Conservation (phyloP, 2,888 invertebrate species). For the Cosmia trapezina region DNA sequence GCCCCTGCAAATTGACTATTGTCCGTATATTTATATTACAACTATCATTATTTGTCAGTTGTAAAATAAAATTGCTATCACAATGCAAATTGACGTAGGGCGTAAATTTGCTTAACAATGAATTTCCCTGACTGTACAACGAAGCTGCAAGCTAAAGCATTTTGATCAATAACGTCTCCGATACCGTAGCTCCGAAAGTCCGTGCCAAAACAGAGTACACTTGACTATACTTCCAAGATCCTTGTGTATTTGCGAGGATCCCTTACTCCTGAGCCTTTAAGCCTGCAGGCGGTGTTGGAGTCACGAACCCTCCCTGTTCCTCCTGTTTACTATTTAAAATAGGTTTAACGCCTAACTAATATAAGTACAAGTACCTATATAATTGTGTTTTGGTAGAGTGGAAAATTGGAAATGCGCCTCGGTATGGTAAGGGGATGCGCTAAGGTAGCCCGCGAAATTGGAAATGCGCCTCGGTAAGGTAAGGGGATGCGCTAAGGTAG, state of each 20-base stretch:
- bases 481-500: too few species aligned
- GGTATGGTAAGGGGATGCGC: too few species aligned
- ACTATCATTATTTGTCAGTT: too few species aligned
- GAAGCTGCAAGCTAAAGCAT: slow-evolving; percentile 5
- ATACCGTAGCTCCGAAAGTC: background rate
- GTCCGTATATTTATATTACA: too few species aligned
- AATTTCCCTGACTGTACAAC: background rate
- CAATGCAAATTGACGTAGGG: background rate
- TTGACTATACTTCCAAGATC: slow-evolving; percentile 52
- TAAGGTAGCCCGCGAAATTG: too few species aligned
- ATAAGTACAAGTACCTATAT: slow-evolving; percentile 33
- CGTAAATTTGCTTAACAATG: background rate
- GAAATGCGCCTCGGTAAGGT: background rate
- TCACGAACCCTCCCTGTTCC: slow-evolving; percentile 47
- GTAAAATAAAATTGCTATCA: too few species aligned
- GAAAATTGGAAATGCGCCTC: background rate
- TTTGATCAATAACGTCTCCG: slow-evolving; percentile 29
- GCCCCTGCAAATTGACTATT: too few species aligned
- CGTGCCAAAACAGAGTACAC: slow-evolving; percentile 53
- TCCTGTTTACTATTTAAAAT: slow-evolving; percentile 64
- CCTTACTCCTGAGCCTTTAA: slow-evolving; percentile 52
- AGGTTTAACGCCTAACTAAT: slow-evolving; percentile 50
- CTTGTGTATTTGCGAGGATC: slow-evolving; percentile 46
- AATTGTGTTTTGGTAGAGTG: slow-evolving; percentile 27
- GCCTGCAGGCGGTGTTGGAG: slow-evolving; percentile 44